Conservation (phyloP, 1,140 invertebrate genomes). For the Drosophila nebulosa region DNA sequence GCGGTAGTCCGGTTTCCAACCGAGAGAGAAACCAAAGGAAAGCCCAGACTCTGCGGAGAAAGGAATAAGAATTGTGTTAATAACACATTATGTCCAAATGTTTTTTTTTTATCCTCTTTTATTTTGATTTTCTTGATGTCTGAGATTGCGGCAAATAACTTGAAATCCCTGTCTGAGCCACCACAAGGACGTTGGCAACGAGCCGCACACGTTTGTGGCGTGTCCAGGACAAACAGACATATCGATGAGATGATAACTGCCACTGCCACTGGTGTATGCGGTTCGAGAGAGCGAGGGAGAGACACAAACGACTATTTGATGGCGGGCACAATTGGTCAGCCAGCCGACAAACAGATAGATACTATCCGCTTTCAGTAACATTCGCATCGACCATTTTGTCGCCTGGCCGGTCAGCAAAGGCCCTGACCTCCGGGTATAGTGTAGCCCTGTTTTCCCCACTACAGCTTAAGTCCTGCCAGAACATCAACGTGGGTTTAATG, state of each 20-base stretch:
- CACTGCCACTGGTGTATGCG: not conserved
- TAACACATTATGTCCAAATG: conserved; percentile 35
- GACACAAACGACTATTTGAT: conserved; percentile 59
- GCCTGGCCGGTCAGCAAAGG: conserved; percentile 50
- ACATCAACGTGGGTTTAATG: conserved; percentile 66
- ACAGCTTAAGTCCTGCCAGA: conserved; percentile 36
- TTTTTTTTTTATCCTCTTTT: not conserved
- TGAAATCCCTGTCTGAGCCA: conserved; percentile 54
- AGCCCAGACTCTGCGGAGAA: conserved; percentile 82
- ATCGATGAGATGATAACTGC: conserved; percentile 51
- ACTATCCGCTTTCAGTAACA: not conserved
- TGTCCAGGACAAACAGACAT: conserved; percentile 27
- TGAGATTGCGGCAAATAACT: conserved; percentile 75
- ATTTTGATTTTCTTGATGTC: conserved; percentile 42
- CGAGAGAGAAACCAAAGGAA: conserved; percentile 69
- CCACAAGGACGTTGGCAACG: not conserved
- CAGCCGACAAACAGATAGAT: conserved; percentile 36
- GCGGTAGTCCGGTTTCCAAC: conserved; percentile 65
- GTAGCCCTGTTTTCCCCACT: not conserved
- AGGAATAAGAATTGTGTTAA: conserved; percentile 12
- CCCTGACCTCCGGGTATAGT: not conserved
- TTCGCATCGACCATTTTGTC: conserved; percentile 44
- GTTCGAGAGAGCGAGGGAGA: not conserved
- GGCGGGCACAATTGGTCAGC: conserved; percentile 32
- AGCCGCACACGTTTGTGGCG: conserved; percentile 40